phyloP scores from a whole-genome alignment of 2,113 vertebrate genomes.

The Haemorhous mexicanus region DNA sequence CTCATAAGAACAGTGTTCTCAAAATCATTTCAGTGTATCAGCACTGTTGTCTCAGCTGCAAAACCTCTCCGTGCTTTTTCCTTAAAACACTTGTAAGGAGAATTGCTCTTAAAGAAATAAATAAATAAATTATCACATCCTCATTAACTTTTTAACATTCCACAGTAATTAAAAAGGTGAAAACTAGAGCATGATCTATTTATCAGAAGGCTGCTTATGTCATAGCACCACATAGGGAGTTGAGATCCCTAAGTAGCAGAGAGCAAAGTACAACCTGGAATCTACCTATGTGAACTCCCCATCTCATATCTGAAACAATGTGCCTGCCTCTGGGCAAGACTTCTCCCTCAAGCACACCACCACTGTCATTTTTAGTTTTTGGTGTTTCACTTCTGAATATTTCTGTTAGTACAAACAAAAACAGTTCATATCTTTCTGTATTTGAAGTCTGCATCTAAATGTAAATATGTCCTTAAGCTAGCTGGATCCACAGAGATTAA shows the following conservation, averaged over 20 bases:
- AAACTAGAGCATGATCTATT: background rate
- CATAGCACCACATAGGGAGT: background rate
- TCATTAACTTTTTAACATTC: background rate
- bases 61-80: background rate
- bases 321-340: background rate
- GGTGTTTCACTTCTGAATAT: background rate
- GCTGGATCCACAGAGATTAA: background rate
- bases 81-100: background rate
- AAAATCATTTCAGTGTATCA: background rate
- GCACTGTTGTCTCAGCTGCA: background rate
- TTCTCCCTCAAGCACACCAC: background rate
- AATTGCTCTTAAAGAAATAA: background rate
- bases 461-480: conserved; percentile 14
- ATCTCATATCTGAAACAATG: background rate
- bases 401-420: background rate
- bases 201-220: background rate
- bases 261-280: background rate
- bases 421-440: background rate
- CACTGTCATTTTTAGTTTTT: background rate
- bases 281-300: background rate
- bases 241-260: background rate
- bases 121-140: background rate
- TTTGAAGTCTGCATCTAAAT: conserved; percentile 11
- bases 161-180: background rate
- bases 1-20: background rate